A percentile compares a stretch with the other conserved stretches of the same genome.
phyloP scores from a whole-genome alignment of 2,797 vertebrate genomes.

The Enteromius trimaculatus region DNA sequence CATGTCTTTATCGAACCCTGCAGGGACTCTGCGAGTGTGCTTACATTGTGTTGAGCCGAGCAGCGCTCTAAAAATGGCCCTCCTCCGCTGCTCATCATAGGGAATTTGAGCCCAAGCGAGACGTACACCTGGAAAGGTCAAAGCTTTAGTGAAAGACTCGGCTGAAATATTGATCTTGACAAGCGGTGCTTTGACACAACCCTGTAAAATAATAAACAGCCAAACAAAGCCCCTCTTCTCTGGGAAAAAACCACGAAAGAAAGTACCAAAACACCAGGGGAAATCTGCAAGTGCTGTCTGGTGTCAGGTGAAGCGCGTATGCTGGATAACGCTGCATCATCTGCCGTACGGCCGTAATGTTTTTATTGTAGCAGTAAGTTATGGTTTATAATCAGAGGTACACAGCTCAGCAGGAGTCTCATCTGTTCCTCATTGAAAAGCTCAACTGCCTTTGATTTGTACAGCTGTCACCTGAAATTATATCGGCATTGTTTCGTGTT shows the following conservation, averaged over 20 bases:
- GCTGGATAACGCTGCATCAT: background rate
- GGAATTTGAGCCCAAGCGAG: conserved; percentile 74
- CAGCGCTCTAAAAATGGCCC: conserved; percentile 67
- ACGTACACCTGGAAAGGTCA: conserved; percentile 80
- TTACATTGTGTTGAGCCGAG: conserved; percentile 23
- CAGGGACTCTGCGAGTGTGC: background rate
- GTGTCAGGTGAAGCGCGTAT: background rate
- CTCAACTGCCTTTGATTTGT: conserved; percentile 43
- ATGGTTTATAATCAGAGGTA: conserved; percentile 34
- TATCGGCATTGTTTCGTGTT: conserved; percentile 17
- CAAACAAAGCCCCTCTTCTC: conserved; percentile 60
- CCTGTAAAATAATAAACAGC: conserved; percentile 73
- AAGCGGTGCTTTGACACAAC: conserved; percentile 71
- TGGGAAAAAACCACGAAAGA: conserved; percentile 22
- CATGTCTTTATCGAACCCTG: background rate
- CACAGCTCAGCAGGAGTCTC: conserved; percentile 6
- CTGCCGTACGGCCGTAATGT: background rate
- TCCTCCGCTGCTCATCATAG: conserved; percentile 71
- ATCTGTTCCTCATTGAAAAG: conserved; percentile 40
- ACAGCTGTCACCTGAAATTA: conserved; percentile 40
- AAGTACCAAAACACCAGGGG: background rate
- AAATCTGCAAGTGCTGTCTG: background rate
- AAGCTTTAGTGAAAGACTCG: conserved; percentile 74
- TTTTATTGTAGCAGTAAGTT: conserved; percentile 28
- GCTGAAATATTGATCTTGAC: conserved; percentile 78